These are phyloP conservation scores for Trichonephila inaurata DNA, from an alignment of 1,140 invertebrate species.

Conservation along the genomic window DNA sequence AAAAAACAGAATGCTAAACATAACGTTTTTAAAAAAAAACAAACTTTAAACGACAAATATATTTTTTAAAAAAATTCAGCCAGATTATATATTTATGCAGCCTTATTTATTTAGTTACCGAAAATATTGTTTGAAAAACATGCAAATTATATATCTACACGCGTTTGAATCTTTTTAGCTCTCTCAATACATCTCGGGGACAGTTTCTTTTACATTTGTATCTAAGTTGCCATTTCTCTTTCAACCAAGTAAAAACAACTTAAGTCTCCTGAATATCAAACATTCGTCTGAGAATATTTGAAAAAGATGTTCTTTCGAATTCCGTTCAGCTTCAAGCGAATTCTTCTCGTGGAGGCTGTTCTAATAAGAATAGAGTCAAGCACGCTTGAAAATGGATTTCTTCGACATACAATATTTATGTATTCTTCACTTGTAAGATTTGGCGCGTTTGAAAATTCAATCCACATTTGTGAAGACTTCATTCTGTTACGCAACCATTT, in stretches of 20 bases:
- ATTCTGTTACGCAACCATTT: not conserved
- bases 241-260: not conserved
- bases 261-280: not conserved
- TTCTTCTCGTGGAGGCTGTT: not conserved
- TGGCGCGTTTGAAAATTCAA: not conserved
- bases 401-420: slow-evolving; percentile 36
- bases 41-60: too few species aligned
- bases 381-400: slow-evolving; percentile 26
- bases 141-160: too few species aligned
- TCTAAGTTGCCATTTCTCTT: not conserved
- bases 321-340: not conserved
- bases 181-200: not conserved
- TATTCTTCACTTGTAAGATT: slow-evolving; percentile 17
- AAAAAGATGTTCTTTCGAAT: slow-evolving; percentile 2
- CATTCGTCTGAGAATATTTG: not conserved
- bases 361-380: slow-evolving; percentile 26
- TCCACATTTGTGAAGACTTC: not conserved
- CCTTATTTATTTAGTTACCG: too few species aligned
- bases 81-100: too few species aligned
- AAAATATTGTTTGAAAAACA: too few species aligned
- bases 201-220: not conserved
- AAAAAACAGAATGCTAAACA: too few species aligned
- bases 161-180: too few species aligned
- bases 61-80: too few species aligned
- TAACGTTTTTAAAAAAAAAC: too few species aligned